Conservation (phyloP, 2,888 invertebrate genomes). For the Stenotaenia linearis region DNA sequence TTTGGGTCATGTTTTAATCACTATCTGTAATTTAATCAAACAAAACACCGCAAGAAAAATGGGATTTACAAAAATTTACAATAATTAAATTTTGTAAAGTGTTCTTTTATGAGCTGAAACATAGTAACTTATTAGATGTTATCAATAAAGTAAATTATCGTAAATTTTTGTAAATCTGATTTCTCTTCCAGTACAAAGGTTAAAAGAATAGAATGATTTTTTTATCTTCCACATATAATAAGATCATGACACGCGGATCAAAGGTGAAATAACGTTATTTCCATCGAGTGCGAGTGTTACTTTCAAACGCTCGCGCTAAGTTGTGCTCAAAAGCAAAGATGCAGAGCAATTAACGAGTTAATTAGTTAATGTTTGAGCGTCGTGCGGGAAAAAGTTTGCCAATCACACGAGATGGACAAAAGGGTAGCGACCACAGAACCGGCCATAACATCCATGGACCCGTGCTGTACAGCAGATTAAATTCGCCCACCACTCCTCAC, state of each 20-base stretch:
- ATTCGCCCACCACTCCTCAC: conserved; percentile 16
- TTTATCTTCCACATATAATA: neutral
- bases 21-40: no score
- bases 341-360: neutral
- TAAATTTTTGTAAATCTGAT: no score
- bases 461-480: conserved; percentile 19
- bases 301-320: neutral
- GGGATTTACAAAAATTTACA: no score
- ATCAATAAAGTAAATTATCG: no score
- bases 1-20: no score
- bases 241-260: neutral
- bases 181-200: no score
- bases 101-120: no score
- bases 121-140: no score
- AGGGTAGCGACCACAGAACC: conserved; percentile 23
- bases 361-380: conserved; percentile 1
- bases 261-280: neutral
- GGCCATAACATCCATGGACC: conserved; percentile 21
- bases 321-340: neutral
- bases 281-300: neutral
- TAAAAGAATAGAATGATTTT: no score
- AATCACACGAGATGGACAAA: conserved; percentile 9
- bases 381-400: conserved; percentile 5
- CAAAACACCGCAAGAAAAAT: no score
- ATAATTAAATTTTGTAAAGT: no score